phyloP scores from a whole-genome alignment of 2,888 invertebrate species.

The Cryptops parisi region DNA sequence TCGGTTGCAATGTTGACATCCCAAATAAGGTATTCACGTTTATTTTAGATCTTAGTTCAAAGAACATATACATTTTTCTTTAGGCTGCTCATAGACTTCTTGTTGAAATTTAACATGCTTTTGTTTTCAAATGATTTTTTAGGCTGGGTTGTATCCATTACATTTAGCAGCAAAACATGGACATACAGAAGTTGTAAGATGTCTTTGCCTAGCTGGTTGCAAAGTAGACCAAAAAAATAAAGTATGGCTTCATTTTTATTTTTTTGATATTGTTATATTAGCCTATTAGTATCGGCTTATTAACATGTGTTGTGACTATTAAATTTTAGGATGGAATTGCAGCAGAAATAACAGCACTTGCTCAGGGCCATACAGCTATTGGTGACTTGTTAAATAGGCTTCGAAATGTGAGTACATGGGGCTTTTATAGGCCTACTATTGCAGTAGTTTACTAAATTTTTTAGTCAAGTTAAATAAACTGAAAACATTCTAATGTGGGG shows the following conservation, averaged over 20 bases:
- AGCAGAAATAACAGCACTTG: slow-evolving; percentile 60
- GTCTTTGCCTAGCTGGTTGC: slow-evolving; percentile 54
- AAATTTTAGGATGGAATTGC: slow-evolving; percentile 46
- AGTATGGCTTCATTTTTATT: slow-evolving; percentile 22
- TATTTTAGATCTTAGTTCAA: not conserved
- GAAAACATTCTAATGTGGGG: not conserved
- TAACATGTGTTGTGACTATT: not conserved
- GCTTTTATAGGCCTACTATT: not conserved
- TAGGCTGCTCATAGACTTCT: too few species aligned
- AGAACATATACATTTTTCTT: too few species aligned
- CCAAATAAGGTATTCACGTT: slow-evolving; percentile 37
- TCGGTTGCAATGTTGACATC: slow-evolving; percentile 46
- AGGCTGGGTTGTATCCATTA: slow-evolving; percentile 45
- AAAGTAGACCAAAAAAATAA: slow-evolving; percentile 49
- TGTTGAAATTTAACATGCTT: too few species aligned
- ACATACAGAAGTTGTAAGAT: slow-evolving; percentile 51
- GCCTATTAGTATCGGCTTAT: not conserved
- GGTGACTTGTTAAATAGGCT: slow-evolving; percentile 50
- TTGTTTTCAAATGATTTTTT: too few species aligned
- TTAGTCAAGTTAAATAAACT: not conserved
- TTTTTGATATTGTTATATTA: not conserved
- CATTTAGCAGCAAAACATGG: slow-evolving; percentile 57
- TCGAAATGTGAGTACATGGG: slow-evolving; percentile 39
- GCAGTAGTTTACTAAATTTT: not conserved
- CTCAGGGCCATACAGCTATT: slow-evolving; percentile 53